Base-by-base conservation (phyloP, 2,888 invertebrate species). In the Athalia cordata region DNA sequence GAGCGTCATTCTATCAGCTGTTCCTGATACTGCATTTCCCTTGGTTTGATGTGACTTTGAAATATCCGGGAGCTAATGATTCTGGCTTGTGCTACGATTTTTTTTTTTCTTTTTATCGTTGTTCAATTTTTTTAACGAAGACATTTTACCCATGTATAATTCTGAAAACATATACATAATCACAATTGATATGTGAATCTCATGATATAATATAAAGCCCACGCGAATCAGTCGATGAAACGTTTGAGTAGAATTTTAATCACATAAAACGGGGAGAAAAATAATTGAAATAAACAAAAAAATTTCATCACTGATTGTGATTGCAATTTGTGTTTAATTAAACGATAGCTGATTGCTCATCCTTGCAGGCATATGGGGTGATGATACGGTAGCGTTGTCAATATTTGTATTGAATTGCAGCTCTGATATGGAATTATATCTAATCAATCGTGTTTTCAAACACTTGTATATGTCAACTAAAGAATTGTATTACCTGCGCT, bases 1-100 rank as follows among this genome's bases (percentile, higher is more conserved):
- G 52, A 29, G 75, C 75, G 75, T 75, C 75, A 75, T 9, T 75
- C 49, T 49, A 29, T 15, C 75, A 75, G 75, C 75, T 75, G 75
- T 62, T 52, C 5, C 29, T 29, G 13, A 52, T 64, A 43, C 11
- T 50, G 59, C 13, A 45, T 4, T 13, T 29, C 47, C n/a, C 47
- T 5, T 13, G 3, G 52, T 55, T 57, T 11, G n/a, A n/a, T 55
- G n/a, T 3, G 2, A 55, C 3, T 2, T 2, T n/a, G n/a, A 4
- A 55, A 8, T 13, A 43, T 4, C 55, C 29, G 29, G 43, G 7
- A 52, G 1, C 15, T 7, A 3, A 55, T 52, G 2, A 68, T 68
- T 55, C n/a, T n/a, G 49, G 11, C 13, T 65, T 29, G 43, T 11
- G 67, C 43, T 68, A 5, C 1, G 52, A 52, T 68, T 68, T 15